A percentile compares a stretch with the other conserved stretches of the same genome.
Evolutionary conservation across 2,888 invertebrate genomes (phyloP).

Genomic region (Cremastinae sp.): DNA sequence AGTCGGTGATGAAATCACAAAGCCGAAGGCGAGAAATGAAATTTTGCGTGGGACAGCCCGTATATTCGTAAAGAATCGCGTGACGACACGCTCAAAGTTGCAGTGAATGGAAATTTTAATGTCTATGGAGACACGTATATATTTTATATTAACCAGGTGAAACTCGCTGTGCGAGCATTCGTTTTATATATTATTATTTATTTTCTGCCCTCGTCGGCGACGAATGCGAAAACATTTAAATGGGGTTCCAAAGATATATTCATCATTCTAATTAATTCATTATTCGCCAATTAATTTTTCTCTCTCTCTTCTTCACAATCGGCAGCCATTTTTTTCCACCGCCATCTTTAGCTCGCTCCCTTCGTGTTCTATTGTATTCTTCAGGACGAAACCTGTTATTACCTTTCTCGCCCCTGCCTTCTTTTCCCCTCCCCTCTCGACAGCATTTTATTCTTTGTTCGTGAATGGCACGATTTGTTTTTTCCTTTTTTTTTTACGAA

Average conservation of each 20-base stretch:
- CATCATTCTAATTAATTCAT: background rate
- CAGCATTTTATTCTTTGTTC: constrained; percentile 36
- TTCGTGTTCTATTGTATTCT: constrained; percentile 70
- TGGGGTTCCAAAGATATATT: background rate
- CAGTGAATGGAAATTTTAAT: constrained; percentile 6
- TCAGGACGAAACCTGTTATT: constrained; percentile 67
- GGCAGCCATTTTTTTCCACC: constrained; percentile 52
- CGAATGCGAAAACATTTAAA: background rate
- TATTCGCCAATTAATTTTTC: background rate
- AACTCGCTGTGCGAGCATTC: constrained; percentile 40
- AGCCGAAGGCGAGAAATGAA: background rate
- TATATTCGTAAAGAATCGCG: constrained; percentile 44
- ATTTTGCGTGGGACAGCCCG: constrained; percentile 5
- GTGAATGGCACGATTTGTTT: constrained; percentile 12
- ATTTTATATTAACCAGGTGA: constrained; percentile 49
- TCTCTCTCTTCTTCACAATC: background rate
- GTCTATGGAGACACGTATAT: constrained; percentile 18
- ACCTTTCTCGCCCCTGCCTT: constrained; percentile 62
- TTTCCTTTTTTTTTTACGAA: background rate
- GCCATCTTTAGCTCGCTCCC: constrained; percentile 64
- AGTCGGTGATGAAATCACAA: background rate
- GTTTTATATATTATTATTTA: constrained; percentile 39
- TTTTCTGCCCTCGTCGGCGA: constrained; percentile 8
- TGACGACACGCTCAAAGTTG: constrained; percentile 32
- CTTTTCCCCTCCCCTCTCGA: constrained; percentile 36